Base-by-base conservation (phyloP, 2,888 invertebrate genomes). In the Oligia latruncula region DNA sequence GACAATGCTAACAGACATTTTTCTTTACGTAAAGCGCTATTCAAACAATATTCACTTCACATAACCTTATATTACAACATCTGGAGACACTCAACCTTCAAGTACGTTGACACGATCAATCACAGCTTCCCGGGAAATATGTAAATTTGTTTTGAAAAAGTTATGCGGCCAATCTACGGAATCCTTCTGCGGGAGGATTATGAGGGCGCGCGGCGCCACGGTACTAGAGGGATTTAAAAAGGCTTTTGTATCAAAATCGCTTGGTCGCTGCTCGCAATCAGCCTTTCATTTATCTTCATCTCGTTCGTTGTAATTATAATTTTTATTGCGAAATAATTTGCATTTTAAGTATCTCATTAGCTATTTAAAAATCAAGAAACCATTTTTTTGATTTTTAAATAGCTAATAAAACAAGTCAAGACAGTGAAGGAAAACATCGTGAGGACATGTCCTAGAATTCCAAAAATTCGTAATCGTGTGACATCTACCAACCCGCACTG, bases 61-160 rank as follows among this genome's bases (percentile, higher is more conserved):
- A 52, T 52, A 66, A 62, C 40, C 35, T 67, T 35, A 65, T 52
- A 46, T 60, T 71, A 71, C 46, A 49, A 71, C 35, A 74, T 81
- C 66, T 73, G 35, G 5, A 80, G 71, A 74, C 71, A 60, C n/a
- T 62, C 83, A 86, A 79, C 74, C 72, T 70, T 77, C 79, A 83
- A 78, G 77, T 83, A 80, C 87, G 86, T 88, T 90, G 88, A 90
- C 90, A 92, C 91, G 90, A 93, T 93, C 93, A 93, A 93, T 93
- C 92, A 91, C 88, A 89, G 88, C 88, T 86, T 87, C 79, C 88
- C 89, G 88, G 90, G 90, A 92, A 95, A 93, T 93, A 94, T 94
- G 94, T 92, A 94, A 95, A 95, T 95, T 94, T 94, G 93, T 94
- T 95, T 93, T 92, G 92, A 91, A 93, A 94, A 95, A 94, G 94